Evolutionary conservation across 2,888 invertebrate species (phyloP).

Genomic region (Tetropium fuscum): DNA sequence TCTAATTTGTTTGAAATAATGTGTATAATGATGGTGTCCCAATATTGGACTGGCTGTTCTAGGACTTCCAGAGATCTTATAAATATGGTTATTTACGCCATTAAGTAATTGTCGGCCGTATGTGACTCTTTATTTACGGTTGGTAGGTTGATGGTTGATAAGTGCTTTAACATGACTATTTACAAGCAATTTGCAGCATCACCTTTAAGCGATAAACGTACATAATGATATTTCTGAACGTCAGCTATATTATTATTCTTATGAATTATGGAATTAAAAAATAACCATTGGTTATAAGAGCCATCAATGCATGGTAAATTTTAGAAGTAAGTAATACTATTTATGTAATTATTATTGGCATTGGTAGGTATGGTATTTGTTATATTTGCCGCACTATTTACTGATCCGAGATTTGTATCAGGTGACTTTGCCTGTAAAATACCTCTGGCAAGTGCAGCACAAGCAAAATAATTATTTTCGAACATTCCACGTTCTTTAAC

Average conservation of each 20-base stretch:
- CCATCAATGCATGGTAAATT: slow-evolving; percentile 7
- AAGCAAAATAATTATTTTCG: too few relatives aligned
- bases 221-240: slow-evolving; percentile 13
- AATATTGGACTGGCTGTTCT: slow-evolving; percentile 7
- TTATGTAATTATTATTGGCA: too few relatives aligned
- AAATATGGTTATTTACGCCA: slow-evolving; percentile 5
- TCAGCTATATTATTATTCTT: background rate
- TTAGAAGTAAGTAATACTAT: too few relatives aligned
- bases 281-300: slow-evolving; percentile 1
- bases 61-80: slow-evolving; percentile 13
- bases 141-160: slow-evolving; percentile 13
- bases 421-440: too few relatives aligned
- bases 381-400: too few relatives aligned
- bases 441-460: too few relatives aligned
- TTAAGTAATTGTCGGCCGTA: slow-evolving; percentile 4
- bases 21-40: slow-evolving; percentile 10
- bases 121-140: slow-evolving; percentile 8
- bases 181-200: slow-evolving; percentile 9
- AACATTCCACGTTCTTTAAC: too few relatives aligned
- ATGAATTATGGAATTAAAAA: slow-evolving; percentile 4
- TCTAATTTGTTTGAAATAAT: slow-evolving; percentile 14
- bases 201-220: slow-evolving; percentile 13
- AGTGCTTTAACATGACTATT: slow-evolving; percentile 20
- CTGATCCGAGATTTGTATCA: too few relatives aligned
- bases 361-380: too few relatives aligned